Conservation (phyloP, 2,888 invertebrate genomes). For the Drosophila formosana region DNA sequence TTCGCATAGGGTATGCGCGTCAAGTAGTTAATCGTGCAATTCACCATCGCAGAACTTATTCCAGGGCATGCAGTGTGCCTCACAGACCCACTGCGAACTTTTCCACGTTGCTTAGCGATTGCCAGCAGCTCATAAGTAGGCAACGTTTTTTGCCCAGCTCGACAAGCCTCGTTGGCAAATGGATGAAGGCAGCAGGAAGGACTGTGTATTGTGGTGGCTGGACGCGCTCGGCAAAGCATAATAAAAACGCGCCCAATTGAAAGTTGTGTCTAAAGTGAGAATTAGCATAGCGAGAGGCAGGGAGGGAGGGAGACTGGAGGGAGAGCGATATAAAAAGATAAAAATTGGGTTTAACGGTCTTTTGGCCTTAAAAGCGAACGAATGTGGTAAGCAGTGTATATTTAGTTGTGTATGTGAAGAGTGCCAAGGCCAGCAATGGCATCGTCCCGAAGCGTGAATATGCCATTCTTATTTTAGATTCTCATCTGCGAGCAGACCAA, state of each 20-base stretch:
- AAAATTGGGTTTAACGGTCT: conserved; percentile 46
- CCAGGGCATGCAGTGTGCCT: conserved; percentile 13
- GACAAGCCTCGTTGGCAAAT: conserved; percentile 36
- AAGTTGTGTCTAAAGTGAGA: conserved; percentile 53
- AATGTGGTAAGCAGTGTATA: conserved; percentile 13
- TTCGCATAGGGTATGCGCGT: background rate
- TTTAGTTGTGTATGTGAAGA: conserved; percentile 8
- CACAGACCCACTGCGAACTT: background rate
- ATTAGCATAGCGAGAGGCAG: conserved; percentile 40
- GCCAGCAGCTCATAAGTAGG: conserved; percentile 61
- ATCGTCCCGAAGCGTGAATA: conserved; percentile 20
- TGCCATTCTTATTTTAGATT: conserved; percentile 61
- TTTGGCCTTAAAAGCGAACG: conserved; percentile 31
- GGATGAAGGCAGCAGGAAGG: background rate
- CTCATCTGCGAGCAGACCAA: conserved; percentile 39
- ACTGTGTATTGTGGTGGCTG: conserved; percentile 47
- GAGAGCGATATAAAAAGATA: conserved; percentile 29
- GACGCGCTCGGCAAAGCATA: conserved; percentile 52
- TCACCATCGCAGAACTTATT: background rate
- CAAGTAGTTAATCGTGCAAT: background rate
- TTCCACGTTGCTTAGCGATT: conserved; percentile 45
- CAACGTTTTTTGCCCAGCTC: conserved; percentile 46
- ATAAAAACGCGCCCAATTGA: conserved; percentile 51
- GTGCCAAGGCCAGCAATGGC: conserved; percentile 41
- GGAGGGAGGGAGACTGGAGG: background rate